Evolutionary conservation across 2,888 invertebrate genomes (phyloP), one percentile per base, ranked within the genome.

Genomic region (Apocheima hispidaria): DNA sequence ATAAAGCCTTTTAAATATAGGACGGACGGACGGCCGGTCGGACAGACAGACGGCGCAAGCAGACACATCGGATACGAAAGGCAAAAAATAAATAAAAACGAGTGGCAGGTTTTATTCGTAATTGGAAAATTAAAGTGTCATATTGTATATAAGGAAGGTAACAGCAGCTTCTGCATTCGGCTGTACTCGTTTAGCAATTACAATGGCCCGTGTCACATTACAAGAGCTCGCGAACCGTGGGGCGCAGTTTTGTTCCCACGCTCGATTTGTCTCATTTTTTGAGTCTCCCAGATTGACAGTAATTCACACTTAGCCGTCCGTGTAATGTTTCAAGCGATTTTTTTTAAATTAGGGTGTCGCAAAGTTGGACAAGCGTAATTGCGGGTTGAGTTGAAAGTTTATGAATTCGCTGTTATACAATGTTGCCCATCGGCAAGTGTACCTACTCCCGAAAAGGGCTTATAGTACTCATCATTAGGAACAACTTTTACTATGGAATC

Each of bases 211-310:
- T 60, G 30, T 70, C 65, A 33, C 53, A 43, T 65, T 70, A 58
- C 70, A 57, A 35, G 50, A 43, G 50, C 49, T 23, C 72, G 73
- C 67, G 73, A 46, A 72, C 72, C 71, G 49, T 30, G 70, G 66
- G 60, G 61, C 72, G 65, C 72, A 69, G 68, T 76, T 76, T 65
- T 62, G 62, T 86, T 89, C 88, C 79, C 90, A 89, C 90, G 88
- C 72, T 80, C 77, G 71, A 84, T 84, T 79, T 79, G 64, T 55
- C 62, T 66, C 69, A 66, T 70, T 71, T 75, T 72, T 71, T 40
- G 53, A 66, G 62, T 44, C 63, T 59, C 52, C 44, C 49, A 68
- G 71, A 73, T 73, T 75, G 74, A 75, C 77, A 74, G 71, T 76
- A 72, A 75, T 77, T 77, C 69, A 74, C 76, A 72, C 73, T 77